Evolutionary conservation across 2,888 invertebrate genomes (phyloP).

Genomic region (Tetanocera ferruginea): DNA sequence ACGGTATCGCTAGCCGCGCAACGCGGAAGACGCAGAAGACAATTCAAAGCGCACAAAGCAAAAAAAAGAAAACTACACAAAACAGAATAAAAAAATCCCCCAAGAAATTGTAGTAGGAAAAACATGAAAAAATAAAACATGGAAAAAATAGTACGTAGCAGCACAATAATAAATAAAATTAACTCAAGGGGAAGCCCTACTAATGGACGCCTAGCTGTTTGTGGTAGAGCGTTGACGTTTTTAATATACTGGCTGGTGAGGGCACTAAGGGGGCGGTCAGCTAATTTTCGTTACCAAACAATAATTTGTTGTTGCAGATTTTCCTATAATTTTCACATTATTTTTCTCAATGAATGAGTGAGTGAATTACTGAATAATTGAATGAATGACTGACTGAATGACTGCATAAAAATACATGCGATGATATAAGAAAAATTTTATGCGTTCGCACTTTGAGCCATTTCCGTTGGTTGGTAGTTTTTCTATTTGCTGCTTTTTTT

Average conservation of each 20-base stretch:
- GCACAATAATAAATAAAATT: constrained; percentile 25
- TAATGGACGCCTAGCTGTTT: constrained; percentile 13
- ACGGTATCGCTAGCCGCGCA: neutral
- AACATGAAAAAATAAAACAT: neutral
- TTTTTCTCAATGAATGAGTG: constrained; percentile 22
- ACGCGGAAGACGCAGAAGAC: neutral
- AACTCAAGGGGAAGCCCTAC: constrained; percentile 37
- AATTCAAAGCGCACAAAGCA: neutral
- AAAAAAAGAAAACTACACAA: neutral
- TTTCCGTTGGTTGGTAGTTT: neutral
- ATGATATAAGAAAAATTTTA: constrained; percentile 13
- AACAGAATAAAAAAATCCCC: neutral
- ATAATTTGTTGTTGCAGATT: constrained; percentile 20
- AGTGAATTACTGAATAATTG: neutral
- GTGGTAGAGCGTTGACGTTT: neutral
- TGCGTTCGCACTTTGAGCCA: constrained; percentile 16
- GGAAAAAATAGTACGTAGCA: neutral
- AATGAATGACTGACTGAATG: neutral
- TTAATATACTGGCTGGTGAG: neutral
- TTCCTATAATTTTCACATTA: constrained; percentile 19
- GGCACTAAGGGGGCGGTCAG: neutral
- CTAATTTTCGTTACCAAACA: constrained; percentile 21
- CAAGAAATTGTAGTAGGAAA: neutral
- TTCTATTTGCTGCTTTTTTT: neutral
- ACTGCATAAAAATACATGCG: too few relatives aligned